Conservation (phyloP, 2,113 vertebrate genomes). For the Megaceryle torquata region DNA sequence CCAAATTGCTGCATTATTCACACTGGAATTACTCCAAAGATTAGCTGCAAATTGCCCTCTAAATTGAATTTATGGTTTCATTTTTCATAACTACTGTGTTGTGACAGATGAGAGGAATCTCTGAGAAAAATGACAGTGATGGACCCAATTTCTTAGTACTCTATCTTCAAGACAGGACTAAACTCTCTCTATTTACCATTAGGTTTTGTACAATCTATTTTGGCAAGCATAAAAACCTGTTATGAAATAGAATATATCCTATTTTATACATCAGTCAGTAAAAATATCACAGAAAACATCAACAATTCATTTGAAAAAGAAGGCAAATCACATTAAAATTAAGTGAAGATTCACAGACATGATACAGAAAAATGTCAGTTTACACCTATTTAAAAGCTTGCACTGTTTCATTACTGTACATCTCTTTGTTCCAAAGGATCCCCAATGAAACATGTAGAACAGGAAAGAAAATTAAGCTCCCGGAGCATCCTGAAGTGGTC, state of each 20-base stretch:
- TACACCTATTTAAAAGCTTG: not conserved
- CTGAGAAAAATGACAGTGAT: conserved; percentile 75
- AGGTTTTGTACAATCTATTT: conserved; percentile 65
- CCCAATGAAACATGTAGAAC: not conserved
- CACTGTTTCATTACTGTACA: not conserved
- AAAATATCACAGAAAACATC: conserved; percentile 26
- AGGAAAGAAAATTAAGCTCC: not conserved
- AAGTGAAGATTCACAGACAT: not conserved
- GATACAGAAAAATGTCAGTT: not conserved
- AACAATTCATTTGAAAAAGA: conserved; percentile 17
- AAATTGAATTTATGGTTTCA: conserved; percentile 86
- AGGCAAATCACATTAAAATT: conserved; percentile 36
- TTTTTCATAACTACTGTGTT: conserved; percentile 81
- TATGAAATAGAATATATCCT: conserved; percentile 48
- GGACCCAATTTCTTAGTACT: conserved; percentile 67
- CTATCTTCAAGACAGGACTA: conserved; percentile 63
- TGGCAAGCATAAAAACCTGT: conserved; percentile 69
- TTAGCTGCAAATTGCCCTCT: conserved; percentile 83
- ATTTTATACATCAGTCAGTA: conserved; percentile 8
- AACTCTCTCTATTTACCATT: conserved; percentile 65
- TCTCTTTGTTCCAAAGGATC: not conserved
- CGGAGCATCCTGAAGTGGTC: not conserved
- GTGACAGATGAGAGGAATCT: conserved; percentile 77
- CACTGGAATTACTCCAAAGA: conserved; percentile 83
- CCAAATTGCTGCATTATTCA: conserved; percentile 83